These are phyloP conservation scores for Scyliorhinus canicula DNA, from an alignment of 2,797 vertebrate species.

Conservation along the genomic window DNA sequence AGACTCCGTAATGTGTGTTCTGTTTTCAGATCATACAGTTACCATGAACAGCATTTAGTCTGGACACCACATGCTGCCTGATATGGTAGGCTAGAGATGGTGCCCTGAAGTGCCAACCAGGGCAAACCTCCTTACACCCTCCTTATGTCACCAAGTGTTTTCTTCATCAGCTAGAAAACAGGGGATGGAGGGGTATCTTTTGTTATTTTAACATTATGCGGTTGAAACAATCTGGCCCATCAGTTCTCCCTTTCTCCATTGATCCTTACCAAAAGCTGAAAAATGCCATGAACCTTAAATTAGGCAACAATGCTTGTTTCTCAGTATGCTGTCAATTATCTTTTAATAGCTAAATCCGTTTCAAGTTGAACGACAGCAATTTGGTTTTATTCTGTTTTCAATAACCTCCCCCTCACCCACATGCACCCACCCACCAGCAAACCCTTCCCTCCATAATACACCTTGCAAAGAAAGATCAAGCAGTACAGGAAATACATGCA, in stretches of 20 bases:
- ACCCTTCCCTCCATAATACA: not conserved
- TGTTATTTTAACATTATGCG: not conserved
- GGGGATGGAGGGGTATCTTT: not conserved
- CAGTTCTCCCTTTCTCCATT: not conserved
- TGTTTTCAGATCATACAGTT: not conserved
- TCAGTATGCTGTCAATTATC: not conserved
- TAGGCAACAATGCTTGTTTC: not conserved
- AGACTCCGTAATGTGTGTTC: not conserved
- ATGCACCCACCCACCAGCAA: no score
- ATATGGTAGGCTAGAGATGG: not conserved
- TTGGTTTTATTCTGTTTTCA: not conserved
- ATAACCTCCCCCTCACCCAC: not conserved
- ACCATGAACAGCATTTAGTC: no score
- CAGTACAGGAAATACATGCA: not conserved
- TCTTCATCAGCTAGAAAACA: not conserved
- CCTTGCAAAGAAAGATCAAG: not conserved
- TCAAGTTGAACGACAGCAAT: not conserved
- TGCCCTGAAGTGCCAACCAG: not conserved
- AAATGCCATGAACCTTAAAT: not conserved
- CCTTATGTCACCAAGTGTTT: not conserved
- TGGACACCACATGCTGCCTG: no score
- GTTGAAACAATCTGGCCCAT: not conserved
- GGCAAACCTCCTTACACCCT: not conserved
- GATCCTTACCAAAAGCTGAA: not conserved
- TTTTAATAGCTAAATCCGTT: not conserved